These are phyloP conservation scores for Folsomia manolachei DNA, from an alignment of 2,888 invertebrate genomes.

Conservation along the genomic window DNA sequence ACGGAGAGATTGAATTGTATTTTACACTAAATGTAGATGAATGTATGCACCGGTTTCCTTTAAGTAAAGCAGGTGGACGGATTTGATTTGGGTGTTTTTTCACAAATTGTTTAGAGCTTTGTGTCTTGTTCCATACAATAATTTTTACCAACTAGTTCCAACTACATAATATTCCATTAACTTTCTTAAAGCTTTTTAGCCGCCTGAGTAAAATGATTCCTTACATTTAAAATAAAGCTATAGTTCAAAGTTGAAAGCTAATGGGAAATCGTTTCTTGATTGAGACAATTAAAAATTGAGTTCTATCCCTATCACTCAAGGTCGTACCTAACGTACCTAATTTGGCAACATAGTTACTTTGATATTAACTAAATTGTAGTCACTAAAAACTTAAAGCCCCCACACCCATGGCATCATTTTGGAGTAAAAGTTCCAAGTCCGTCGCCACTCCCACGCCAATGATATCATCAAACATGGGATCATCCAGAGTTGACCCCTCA, in stretches of 20 bases:
- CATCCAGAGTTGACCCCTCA: conserved; percentile 53
- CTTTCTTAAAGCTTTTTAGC: no score
- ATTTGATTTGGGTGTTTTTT: not conserved
- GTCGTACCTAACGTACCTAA: not conserved
- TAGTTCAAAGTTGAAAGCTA: no score
- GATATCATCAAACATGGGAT: conserved; percentile 53
- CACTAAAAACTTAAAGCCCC: not conserved
- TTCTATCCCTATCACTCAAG: not conserved
- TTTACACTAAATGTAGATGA: no score
- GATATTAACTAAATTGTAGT: no score
- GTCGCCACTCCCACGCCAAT: conserved; percentile 46
- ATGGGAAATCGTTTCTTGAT: no score
- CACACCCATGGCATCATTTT: conserved; percentile 58
- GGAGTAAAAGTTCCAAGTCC: conserved; percentile 58
- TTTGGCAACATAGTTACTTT: not conserved
- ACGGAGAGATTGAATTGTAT: no score
- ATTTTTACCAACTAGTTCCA: no score
- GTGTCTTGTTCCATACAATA: not conserved
- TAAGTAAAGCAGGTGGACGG: not conserved
- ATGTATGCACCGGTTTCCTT: not conserved
- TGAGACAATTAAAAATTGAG: no score
- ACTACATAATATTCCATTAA: not conserved
- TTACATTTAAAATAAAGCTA: no score
- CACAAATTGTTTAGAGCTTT: not conserved
- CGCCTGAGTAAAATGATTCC: no score